Evolutionary conservation across 2,113 vertebrate genomes (phyloP).

Genomic region (Formicarius rufipectus): DNA sequence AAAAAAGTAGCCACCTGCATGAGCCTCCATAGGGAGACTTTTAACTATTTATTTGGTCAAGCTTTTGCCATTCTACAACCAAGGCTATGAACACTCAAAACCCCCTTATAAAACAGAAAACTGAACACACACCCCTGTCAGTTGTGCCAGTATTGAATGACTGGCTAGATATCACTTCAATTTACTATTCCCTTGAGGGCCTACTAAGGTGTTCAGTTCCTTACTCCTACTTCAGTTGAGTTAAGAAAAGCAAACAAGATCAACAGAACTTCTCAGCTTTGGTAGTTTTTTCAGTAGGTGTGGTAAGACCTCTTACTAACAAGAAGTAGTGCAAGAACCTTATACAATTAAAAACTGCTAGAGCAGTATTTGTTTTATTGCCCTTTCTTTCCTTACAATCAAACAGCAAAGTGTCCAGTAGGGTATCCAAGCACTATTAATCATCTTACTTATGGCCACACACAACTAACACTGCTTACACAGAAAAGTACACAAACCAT

Average conservation of each 20-base stretch:
- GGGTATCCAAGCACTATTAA: neutral
- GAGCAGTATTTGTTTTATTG: neutral
- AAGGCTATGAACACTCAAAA: neutral
- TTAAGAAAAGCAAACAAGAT: neutral
- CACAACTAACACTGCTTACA: neutral
- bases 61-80: neutral
- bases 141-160: neutral
- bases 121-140: neutral
- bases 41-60: neutral
- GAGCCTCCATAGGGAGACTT: neutral
- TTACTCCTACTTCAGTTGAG: neutral
- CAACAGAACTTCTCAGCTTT: neutral
- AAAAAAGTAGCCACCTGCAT: neutral
- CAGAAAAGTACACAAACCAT: neutral
- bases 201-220: neutral
- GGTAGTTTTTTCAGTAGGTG: neutral
- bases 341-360: neutral
- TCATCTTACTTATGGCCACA: neutral
- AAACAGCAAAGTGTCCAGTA: neutral
- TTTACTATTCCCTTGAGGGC: neutral
- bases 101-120: neutral
- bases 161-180: neutral
- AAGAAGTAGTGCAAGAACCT: neutral
- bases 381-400: neutral
- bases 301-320: neutral